A percentile compares a stretch with the other conserved stretches of the same genome.
Conservation (phyloP, 2,113 vertebrate genomes). For the Albula glossodonta region DNA sequence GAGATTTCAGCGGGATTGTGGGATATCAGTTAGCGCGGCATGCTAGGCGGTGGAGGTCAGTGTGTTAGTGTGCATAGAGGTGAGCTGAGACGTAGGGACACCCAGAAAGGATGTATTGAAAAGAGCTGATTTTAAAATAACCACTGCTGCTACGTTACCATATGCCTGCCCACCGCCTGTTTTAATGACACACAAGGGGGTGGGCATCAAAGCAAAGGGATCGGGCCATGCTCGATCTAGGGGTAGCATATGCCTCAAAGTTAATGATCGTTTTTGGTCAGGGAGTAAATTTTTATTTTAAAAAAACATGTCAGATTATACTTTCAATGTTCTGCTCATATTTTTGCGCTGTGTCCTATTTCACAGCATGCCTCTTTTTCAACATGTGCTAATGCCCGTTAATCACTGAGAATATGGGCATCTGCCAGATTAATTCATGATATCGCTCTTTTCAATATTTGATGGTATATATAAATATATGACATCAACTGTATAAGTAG, state of each 20-base stretch:
- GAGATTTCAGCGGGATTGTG: constrained; percentile 26
- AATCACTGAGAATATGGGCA: neutral
- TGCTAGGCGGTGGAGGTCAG: neutral
- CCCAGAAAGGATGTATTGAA: neutral
- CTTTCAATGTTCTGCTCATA: neutral
- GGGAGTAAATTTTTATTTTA: neutral
- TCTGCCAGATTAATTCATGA: neutral
- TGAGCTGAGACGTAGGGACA: neutral
- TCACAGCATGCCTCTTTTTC: neutral
- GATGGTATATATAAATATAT: no score
- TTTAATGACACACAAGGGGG: neutral
- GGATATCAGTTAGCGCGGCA: neutral
- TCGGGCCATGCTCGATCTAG: neutral
- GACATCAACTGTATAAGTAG: no score
- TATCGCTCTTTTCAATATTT: neutral
- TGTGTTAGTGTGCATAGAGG: constrained; percentile 23
- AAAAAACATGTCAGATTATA: neutral
- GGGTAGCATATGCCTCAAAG: neutral
- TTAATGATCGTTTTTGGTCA: neutral
- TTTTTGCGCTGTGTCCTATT: neutral
- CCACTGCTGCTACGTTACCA: neutral
- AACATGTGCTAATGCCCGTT: neutral
- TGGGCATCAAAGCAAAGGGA: neutral
- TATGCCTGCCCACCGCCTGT: neutral
- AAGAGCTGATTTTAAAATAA: neutral